Evolutionary conservation across 2,888 invertebrate genomes (phyloP).

Genomic region (Plemyria rubiginata): DNA sequence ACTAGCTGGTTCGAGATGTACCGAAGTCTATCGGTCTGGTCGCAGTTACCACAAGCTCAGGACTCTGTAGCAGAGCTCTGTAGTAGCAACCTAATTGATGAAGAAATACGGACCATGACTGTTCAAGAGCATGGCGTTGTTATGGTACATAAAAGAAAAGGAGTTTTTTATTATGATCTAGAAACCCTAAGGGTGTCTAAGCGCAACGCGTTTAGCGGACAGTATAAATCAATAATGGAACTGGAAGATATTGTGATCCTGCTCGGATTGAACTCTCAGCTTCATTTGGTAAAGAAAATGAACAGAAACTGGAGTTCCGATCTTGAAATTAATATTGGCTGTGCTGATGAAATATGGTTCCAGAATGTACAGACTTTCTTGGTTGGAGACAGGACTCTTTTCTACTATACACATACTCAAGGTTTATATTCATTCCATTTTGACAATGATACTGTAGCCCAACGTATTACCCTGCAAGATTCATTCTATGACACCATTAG

Average conservation of each 20-base stretch:
- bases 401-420: neutral
- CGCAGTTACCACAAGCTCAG: conserved; percentile 49
- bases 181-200: conserved; percentile 50
- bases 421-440: conserved; percentile 8
- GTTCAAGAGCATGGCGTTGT: conserved; percentile 57
- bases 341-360: conserved; percentile 3
- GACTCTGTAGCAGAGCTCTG: conserved; percentile 63
- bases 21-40: conserved; percentile 65
- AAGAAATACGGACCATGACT: conserved; percentile 60
- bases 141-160: conserved; percentile 52
- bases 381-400: conserved; percentile 18
- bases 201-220: conserved; percentile 50
- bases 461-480: neutral
- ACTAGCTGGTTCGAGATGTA: conserved; percentile 64
- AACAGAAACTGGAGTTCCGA: conserved; percentile 6
- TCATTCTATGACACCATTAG: neutral
- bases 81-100: conserved; percentile 40
- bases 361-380: conserved; percentile 14
- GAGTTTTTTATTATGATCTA: conserved; percentile 62
- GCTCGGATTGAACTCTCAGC: conserved; percentile 14
- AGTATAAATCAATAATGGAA: conserved; percentile 53
- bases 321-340: neutral
- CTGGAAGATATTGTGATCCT: conserved; percentile 25
- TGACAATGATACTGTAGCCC: conserved; percentile 4
- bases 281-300: conserved; percentile 21